Base-by-base conservation (phyloP, 1,140 invertebrate genomes). In the Trichonephila inaurata region DNA sequence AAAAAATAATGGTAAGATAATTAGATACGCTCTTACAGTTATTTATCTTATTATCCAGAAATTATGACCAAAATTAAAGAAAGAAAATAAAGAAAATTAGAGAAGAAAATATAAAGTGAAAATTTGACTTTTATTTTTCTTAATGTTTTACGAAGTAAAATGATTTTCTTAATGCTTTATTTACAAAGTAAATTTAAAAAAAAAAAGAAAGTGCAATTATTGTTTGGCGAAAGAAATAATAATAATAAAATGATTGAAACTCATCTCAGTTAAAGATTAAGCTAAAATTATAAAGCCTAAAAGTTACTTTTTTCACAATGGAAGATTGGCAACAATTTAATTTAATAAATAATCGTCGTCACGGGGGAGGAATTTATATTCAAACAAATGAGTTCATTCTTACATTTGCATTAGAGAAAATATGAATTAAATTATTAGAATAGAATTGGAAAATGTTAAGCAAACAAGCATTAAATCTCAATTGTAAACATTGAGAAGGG, bases 391-490 rank as follows among this genome's bases (percentile, higher is more conserved):
- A 69, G 24, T 24, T 21, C 0, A 69, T 69, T 69, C 66, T 10
- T 69, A 0, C 24, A 69, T 69, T 69, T 69, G 24, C 66, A 0
- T 10, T 69, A 69, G n/a, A 12, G n/a, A 21, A 24, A 69, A 69
- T 69, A 69, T 69, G n/a, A 69, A 69, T 28, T 69, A n/a, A 69
- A 28, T 69, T 69, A 69, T 7, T n/a, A 69, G 66, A 14, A 24
- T 3, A 69, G 21, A 69, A 28, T 69, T n/a, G 21, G 8, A 24
- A 24, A 69, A 24, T 10, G 66, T 24, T 69, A 69, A 69, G n/a
- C n/a, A 69, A 69, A 69, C 66, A 28, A 69, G 66, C 66, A 24
- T 69, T n/a, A 69, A 69, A 28, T 69, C 66, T 69, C 66, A 69
- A 12, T 69, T 69, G n/a, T 69, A 69, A 69, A 69, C 14, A 69